Evolutionary conservation across 2,797 vertebrate genomes (phyloP), one percentile per base, ranked within the genome.

Genomic region (Micropoecilia bifurca): DNA sequence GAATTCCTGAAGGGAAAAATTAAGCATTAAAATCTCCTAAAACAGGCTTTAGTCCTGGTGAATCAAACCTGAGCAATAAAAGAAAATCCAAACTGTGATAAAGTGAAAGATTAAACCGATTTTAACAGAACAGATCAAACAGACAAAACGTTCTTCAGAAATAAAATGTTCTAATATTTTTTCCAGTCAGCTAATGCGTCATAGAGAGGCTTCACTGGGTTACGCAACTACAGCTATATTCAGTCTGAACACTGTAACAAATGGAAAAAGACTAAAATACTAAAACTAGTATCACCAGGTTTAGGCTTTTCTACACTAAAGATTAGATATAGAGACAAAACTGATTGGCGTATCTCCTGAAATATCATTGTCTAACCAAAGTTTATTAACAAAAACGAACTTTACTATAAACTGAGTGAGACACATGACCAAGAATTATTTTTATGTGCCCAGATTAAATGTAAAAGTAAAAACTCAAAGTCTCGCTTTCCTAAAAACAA

Each of bases 1-100:
- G 98, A 95, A 90, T 99, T 99, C 98, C 98, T 99, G 89, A 71
- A 85, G 75, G 81, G 83, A 57, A 77, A 47, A 71, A 83, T 83
- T 43, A 78, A 80, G 30, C 48, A 73, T 75, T 77, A 76, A 77
- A 75, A 41, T 28, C 89, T 13, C 8, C 20, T 79, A 84, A 84
- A 73, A 22, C 36, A 9, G 61, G 39, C 79, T 80, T 73, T 50
- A 47, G 71, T 73, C 72, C 28, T 46, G 76, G 66, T 55, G 55
- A 7, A 87, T 90, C 63, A 75, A 83, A 80, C 81, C 30, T 80
- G 18, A 83, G 57, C 57, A 77, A 36, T 6, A 85, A 79, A 74
- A 18, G 30, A 2, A 76, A 74, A 57, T 46, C 72, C 18, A 69
- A 6, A 50, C 25, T 74, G 61, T 10, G 10, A 66, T 1, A 45